Percentiles rank a stretch among this genome's conserved stretches.
These are phyloP conservation scores for Gnatocerus cornutus DNA, from an alignment of 2,888 invertebrate genomes.

Conservation along the genomic window DNA sequence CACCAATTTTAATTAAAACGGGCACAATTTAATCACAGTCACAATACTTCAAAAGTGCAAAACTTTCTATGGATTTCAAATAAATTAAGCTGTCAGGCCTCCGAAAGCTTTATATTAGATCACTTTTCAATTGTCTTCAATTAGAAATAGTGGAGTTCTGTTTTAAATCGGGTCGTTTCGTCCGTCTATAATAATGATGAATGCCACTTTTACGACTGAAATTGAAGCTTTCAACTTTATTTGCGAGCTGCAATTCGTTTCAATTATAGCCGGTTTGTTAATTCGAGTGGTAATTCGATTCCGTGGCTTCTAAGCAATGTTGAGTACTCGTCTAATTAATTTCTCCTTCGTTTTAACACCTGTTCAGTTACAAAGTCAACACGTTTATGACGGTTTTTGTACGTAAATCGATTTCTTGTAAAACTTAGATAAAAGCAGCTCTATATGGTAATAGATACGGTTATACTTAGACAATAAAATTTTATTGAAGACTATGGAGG, in stretches of 20 bases:
- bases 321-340: slow-evolving; percentile 14
- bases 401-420: neutral
- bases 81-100: slow-evolving; percentile 3
- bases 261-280: slow-evolving; percentile 19
- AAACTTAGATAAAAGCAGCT: neutral
- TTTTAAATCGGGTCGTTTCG: slow-evolving; percentile 5
- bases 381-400: neutral
- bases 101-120: slow-evolving; percentile 3
- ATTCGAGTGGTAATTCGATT: slow-evolving; percentile 19
- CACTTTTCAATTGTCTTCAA: slow-evolving; percentile 6
- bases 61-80: slow-evolving; percentile 11
- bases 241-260: slow-evolving; percentile 14
- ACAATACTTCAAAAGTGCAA: slow-evolving; percentile 13
- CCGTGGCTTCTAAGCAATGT: slow-evolving; percentile 13
- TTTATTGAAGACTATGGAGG: slow-evolving; percentile 5
- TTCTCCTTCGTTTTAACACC: slow-evolving; percentile 11
- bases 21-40: slow-evolving; percentile 9
- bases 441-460: neutral
- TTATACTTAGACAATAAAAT: slow-evolving; percentile 11
- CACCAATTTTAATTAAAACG: slow-evolving; percentile 10
- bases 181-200: slow-evolving; percentile 15
- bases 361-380: slow-evolving; percentile 2
- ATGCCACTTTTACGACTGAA: slow-evolving; percentile 17
- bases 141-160: slow-evolving; percentile 7
- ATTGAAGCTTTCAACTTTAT: slow-evolving; percentile 22